A percentile compares a stretch with the other conserved stretches of the same genome.
These are phyloP conservation scores for Dipus sagitta DNA, from an alignment of 2,797 vertebrate species.

Conservation along the genomic window DNA sequence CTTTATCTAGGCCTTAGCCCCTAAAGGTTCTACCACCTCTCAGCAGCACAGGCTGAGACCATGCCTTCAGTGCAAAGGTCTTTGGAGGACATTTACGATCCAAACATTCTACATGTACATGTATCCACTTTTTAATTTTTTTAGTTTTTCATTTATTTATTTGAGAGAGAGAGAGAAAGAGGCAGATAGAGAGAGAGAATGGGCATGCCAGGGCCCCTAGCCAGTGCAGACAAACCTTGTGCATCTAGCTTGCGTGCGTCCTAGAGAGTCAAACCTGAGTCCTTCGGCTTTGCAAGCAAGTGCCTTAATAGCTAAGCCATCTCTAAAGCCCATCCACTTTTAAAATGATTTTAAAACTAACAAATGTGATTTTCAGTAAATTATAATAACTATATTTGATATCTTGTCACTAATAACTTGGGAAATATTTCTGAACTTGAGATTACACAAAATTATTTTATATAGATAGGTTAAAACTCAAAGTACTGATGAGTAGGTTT, in stretches of 20 bases:
- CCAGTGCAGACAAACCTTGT: too few species aligned
- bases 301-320: too few species aligned
- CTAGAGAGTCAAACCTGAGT: too few species aligned
- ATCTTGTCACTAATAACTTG: neutral
- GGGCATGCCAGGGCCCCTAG: too few species aligned
- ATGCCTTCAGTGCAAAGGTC: neutral
- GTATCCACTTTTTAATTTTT: neutral
- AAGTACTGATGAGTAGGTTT: neutral
- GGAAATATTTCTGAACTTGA: constrained; percentile 21
- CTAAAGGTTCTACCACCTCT: neutral
- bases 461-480: neutral
- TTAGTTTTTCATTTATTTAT: neutral
- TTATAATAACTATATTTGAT: neutral
- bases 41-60: neutral
- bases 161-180: too few species aligned
- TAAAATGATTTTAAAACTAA: neutral
- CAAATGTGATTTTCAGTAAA: neutral
- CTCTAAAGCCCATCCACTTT: too few species aligned
- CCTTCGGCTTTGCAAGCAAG: too few species aligned
- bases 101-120: neutral
- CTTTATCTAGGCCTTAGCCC: neutral
- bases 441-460: neutral
- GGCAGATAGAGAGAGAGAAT: too few species aligned
- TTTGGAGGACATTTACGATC: neutral
- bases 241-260: too few species aligned